Evolutionary conservation across 1,140 invertebrate species (phyloP).

Genomic region (Oreohelix idahoensis): DNA sequence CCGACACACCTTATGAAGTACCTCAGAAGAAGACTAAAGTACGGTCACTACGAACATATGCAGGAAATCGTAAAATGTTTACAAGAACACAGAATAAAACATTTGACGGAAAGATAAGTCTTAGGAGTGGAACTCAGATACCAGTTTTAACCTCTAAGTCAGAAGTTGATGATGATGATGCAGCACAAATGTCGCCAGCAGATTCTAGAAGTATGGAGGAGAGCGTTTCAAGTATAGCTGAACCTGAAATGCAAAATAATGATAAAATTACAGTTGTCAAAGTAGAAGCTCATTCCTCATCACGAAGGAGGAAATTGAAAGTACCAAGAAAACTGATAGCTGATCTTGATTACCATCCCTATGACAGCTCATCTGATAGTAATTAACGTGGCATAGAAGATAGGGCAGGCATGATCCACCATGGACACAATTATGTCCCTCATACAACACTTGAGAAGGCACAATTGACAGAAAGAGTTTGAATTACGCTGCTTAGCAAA

Average conservation of each 20-base stretch:
- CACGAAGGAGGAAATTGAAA: constrained; percentile 31
- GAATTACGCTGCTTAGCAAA: too few species aligned
- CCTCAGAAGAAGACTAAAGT: not conserved
- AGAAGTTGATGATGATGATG: not conserved
- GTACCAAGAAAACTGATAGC: constrained; percentile 24
- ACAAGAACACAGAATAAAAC: not conserved
- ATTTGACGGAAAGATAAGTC: not conserved
- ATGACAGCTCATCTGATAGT: constrained; percentile 35
- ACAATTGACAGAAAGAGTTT: too few species aligned
- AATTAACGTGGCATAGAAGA: not conserved
- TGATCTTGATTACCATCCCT: constrained; percentile 29
- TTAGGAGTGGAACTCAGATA: constrained; percentile 4
- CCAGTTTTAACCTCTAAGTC: not conserved
- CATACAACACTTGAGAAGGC: too few species aligned
- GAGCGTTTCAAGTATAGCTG: not conserved
- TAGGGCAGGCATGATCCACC: too few species aligned
- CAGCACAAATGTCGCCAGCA: too few species aligned
- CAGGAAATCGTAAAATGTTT: constrained; percentile 24
- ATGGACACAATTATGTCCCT: too few species aligned
- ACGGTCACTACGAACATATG: constrained; percentile 24
- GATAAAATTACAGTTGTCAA: not conserved
- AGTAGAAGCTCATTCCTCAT: not conserved
- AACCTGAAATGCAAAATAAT: not conserved
- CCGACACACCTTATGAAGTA: not conserved
- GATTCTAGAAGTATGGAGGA: not conserved